A percentile compares a stretch with the other conserved stretches of the same genome.
These are phyloP conservation scores for Campaea margaritaria DNA, from an alignment of 2,888 invertebrate species.

Conservation along the genomic window DNA sequence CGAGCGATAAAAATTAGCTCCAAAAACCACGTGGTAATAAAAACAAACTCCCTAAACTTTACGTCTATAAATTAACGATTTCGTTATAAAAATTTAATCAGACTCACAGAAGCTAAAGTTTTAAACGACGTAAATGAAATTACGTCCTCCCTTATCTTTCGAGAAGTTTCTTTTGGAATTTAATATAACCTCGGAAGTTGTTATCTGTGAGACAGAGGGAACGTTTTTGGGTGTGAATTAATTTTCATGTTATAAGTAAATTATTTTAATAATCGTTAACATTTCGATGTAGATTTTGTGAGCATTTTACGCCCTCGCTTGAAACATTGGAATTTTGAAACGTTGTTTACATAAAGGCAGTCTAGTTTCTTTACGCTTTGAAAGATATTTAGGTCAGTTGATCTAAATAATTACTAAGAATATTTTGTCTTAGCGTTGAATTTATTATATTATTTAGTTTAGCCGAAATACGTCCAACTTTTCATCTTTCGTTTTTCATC, in stretches of 20 bases:
- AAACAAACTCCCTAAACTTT: slow-evolving; percentile 39
- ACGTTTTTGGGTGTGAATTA: slow-evolving; percentile 66
- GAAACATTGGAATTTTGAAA: slow-evolving; percentile 6
- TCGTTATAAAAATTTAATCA: slow-evolving; percentile 70
- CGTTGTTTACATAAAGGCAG: neutral
- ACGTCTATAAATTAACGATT: slow-evolving; percentile 64
- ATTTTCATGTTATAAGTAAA: slow-evolving; percentile 50
- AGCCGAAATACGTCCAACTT: too few relatives aligned
- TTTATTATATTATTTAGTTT: too few relatives aligned
- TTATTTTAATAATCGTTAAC: slow-evolving; percentile 26
- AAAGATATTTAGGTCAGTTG: neutral
- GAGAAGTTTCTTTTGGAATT: slow-evolving; percentile 66
- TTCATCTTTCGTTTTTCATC: too few relatives aligned
- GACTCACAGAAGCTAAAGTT: slow-evolving; percentile 61
- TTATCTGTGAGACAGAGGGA: slow-evolving; percentile 59
- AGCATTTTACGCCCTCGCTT: slow-evolving; percentile 7
- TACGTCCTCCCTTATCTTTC: slow-evolving; percentile 67
- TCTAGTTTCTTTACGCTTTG: neutral
- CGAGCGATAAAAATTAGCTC: slow-evolving; percentile 36
- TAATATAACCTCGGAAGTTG: slow-evolving; percentile 71
- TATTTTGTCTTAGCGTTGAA: too few relatives aligned
- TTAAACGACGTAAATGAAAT: slow-evolving; percentile 73
- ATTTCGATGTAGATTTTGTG: slow-evolving; percentile 17
- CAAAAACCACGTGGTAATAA: slow-evolving; percentile 28
- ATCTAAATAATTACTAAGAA: neutral